Evolutionary conservation across 2,797 vertebrate species (phyloP).

Genomic region (Distichodus sexfasciatus): DNA sequence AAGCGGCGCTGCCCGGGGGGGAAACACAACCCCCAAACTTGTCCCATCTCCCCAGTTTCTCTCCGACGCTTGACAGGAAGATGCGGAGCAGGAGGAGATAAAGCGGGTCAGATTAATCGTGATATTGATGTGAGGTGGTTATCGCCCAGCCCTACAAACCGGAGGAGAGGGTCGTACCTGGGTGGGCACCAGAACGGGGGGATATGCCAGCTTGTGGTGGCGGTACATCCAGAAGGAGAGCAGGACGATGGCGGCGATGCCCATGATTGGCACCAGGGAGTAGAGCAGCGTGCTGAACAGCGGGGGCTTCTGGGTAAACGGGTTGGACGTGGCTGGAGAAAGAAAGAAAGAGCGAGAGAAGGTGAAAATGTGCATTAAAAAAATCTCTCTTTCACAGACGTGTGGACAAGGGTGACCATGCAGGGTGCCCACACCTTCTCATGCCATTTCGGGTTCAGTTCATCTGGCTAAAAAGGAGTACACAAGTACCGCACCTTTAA

Average conservation of each 20-base stretch:
- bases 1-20: constrained; percentile 2
- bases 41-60: background rate
- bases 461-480: too few relatives aligned
- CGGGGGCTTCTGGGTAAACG: constrained; percentile 85
- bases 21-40: constrained; percentile 13
- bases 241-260: constrained; percentile 88
- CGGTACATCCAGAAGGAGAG: constrained; percentile 98
- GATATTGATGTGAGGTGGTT: background rate
- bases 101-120: too few relatives aligned
- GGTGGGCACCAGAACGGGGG: constrained; percentile 94
- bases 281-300: constrained; percentile 95
- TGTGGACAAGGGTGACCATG: too few relatives aligned
- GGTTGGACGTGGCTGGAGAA: constrained; percentile 88
- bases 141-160: background rate
- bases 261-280: constrained; percentile 93
- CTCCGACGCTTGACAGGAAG: background rate
- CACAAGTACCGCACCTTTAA: too few relatives aligned
- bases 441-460: too few relatives aligned
- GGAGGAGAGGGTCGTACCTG: constrained; percentile 79
- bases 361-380: background rate
- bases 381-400: too few relatives aligned
- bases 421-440: too few relatives aligned
- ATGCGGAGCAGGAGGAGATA: background rate
- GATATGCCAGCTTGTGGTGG: constrained; percentile 97
- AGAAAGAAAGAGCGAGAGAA: background rate